A percentile compares a stretch with the other conserved stretches of the same genome.
Evolutionary conservation across 1,140 invertebrate genomes (phyloP).

Genomic region (Scylla paramamosain): DNA sequence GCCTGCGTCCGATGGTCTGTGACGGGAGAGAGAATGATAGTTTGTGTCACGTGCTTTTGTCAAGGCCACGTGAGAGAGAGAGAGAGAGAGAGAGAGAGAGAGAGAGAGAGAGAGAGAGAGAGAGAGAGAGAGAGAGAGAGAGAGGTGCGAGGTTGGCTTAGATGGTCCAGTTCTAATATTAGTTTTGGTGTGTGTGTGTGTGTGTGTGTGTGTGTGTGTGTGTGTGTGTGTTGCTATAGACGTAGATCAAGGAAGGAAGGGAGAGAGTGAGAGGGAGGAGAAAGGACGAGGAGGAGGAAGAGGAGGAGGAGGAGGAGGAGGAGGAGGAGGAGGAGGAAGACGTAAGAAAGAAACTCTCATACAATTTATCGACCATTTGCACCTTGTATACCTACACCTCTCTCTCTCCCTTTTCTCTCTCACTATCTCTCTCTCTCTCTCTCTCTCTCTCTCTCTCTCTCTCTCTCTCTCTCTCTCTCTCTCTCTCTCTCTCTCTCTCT

Average conservation of each 20-base stretch:
- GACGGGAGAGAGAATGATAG: constrained; percentile 31
- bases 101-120: constrained; percentile 24
- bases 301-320: too few species aligned
- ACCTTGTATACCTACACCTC: background rate
- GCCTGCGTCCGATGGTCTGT: background rate
- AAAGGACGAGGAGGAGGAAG: too few species aligned
- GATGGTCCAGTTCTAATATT: too few species aligned
- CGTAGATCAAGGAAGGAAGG: too few species aligned
- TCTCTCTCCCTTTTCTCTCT: background rate
- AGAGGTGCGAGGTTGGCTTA: too few species aligned
- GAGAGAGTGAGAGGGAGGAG: too few species aligned
- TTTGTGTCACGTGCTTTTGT: constrained; percentile 27
- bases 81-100: constrained; percentile 51
- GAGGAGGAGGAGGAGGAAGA: background rate
- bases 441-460: background rate
- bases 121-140: too few species aligned
- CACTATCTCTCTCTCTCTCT: background rate
- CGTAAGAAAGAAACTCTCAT: background rate
- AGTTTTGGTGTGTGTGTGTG: too few species aligned
- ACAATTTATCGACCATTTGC: background rate
- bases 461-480: background rate
- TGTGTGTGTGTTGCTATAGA: too few species aligned
- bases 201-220: too few species aligned
- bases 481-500: background rate
- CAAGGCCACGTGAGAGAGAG: constrained; percentile 13